Evolutionary conservation across 2,797 vertebrate genomes (phyloP).

Genomic region (Danio albolineatus): DNA sequence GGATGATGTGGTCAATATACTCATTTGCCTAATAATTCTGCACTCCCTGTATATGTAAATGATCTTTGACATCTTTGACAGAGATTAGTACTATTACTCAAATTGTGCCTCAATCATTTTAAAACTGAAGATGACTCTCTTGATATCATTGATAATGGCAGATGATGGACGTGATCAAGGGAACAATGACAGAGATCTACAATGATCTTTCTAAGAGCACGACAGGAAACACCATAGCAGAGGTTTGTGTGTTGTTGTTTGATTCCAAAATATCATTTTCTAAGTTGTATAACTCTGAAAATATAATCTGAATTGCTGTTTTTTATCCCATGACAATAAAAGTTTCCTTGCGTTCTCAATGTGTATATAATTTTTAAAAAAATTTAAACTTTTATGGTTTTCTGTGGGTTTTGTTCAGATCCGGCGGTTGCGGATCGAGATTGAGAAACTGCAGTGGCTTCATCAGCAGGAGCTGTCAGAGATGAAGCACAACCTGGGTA

Average conservation of each 20-base stretch:
- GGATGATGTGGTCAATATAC: no score
- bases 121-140: not conserved
- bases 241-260: slow-evolving; percentile 78
- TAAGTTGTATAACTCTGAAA: no score
- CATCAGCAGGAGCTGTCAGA: slow-evolving; percentile 97
- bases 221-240: slow-evolving; percentile 94
- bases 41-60: no score
- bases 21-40: no score
- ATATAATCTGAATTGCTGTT: no score
- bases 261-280: no score
- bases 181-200: slow-evolving; percentile 98
- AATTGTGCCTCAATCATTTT: not conserved
- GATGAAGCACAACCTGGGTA: slow-evolving; percentile 98
- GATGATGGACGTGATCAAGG: slow-evolving; percentile 99
- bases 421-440: slow-evolving; percentile 94
- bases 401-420: slow-evolving; percentile 79
- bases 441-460: slow-evolving; percentile 97
- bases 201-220: slow-evolving; percentile 97
- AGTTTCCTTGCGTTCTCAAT: not conserved
- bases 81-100: not conserved
- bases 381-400: no score
- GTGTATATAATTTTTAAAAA: not conserved
- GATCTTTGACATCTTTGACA: not conserved
- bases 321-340: not conserved
- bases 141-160: slow-evolving; percentile 67